A percentile compares a stretch with the other conserved stretches of the same genome.
These are phyloP conservation scores for Nemotelus pantherinus DNA, from an alignment of 2,888 invertebrate species.

Conservation along the genomic window DNA sequence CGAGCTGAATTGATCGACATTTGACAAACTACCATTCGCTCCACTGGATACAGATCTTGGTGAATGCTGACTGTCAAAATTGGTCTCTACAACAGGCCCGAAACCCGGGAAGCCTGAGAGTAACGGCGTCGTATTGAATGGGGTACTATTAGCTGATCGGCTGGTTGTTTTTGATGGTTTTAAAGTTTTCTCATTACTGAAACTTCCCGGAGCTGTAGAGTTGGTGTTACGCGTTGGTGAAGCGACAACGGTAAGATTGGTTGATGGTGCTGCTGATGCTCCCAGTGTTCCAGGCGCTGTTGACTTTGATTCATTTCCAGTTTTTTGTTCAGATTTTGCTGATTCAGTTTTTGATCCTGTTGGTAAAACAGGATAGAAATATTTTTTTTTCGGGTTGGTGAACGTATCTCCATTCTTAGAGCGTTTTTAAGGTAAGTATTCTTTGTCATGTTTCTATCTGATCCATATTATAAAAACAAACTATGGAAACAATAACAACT, in stretches of 20 bases:
- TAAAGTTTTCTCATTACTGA: constrained; percentile 17
- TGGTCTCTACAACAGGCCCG: background rate
- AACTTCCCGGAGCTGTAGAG: constrained; percentile 18
- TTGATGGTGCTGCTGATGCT: constrained; percentile 53
- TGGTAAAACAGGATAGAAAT: constrained; percentile 58
- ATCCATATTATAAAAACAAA: background rate
- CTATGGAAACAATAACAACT: too few species aligned
- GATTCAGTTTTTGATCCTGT: constrained; percentile 61
- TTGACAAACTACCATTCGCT: constrained; percentile 70
- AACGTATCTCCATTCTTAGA: constrained; percentile 44
- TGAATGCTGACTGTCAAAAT: constrained; percentile 38
- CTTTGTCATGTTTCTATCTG: constrained; percentile 30
- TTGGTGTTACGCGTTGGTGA: constrained; percentile 22
- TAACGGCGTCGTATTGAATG: constrained; percentile 8
- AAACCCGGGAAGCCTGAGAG: background rate
- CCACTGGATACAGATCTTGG: constrained; percentile 58
- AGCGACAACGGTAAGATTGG: constrained; percentile 58
- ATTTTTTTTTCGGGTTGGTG: constrained; percentile 36
- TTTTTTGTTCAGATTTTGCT: constrained; percentile 61
- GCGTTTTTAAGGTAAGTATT: background rate
- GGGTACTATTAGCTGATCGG: constrained; percentile 45
- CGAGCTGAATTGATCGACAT: constrained; percentile 77
- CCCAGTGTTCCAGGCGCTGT: constrained; percentile 50
- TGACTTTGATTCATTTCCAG: constrained; percentile 63
- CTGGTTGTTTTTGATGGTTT: constrained; percentile 1